Evolutionary conservation across 2,113 vertebrate species (phyloP).

Genomic region (Anhinga rufa): DNA sequence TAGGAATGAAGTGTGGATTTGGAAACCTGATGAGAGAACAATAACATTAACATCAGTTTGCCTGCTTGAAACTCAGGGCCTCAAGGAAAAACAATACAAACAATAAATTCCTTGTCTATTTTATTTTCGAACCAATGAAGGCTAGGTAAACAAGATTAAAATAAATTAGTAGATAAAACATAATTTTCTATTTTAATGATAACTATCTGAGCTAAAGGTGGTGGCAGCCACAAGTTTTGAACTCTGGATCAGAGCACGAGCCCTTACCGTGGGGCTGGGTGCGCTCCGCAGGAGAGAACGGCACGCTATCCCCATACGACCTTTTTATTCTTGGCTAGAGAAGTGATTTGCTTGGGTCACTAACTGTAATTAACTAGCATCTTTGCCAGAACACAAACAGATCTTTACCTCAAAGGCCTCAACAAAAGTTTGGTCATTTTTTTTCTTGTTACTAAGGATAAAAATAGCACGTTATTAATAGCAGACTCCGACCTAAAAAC

Average conservation of each 20-base stretch:
- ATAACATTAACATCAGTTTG: not conserved
- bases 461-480: not conserved
- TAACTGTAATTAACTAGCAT: not conserved
- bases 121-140: not conserved
- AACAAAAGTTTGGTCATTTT: not conserved
- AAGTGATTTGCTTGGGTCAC: not conserved
- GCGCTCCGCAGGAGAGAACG: not conserved
- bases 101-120: not conserved
- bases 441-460: not conserved
- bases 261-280: accelerated
- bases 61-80: not conserved
- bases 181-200: not conserved
- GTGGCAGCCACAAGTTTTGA: not conserved
- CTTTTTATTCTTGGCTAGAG: not conserved
- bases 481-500: not conserved
- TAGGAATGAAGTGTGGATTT: not conserved
- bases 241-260: not conserved
- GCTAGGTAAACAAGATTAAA: not conserved
- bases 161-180: not conserved
- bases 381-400: not conserved
- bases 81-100: not conserved
- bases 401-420: not conserved
- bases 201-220: not conserved
- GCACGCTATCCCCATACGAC: not conserved
- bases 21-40: not conserved